Evolutionary conservation across 2,797 vertebrate species (phyloP), one percentile per base, ranked within the genome.

Genomic region (Coregonus sp.): DNA sequence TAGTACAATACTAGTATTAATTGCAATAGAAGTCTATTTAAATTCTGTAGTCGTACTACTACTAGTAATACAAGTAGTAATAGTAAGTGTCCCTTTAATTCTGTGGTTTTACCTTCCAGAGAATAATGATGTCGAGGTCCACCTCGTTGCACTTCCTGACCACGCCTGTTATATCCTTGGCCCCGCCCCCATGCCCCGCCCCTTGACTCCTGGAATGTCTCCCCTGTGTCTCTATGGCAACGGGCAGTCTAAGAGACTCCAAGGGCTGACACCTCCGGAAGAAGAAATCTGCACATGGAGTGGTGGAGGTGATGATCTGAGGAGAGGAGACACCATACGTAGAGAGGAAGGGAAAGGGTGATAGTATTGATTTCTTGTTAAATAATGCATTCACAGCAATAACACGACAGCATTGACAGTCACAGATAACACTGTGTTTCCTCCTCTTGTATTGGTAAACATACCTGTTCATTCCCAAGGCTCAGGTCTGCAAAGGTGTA

Each of bases 251-350:
- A 89, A 88, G 94, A 61, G 92, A 81, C 67, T 94, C 93, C 0
- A 90, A 86, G 1, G 88, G 90, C 70, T 90, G 92, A 78, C 89
- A 83, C 79, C 95, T 95, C 76, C 95, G 96, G 79, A 98, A 98
- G 93, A 98, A 98, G 86, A 99, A 99, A 86, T 99, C 98, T 82
- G 96, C 96, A 89, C 97, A 99, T 0, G 97, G 98, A 78, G 96
- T 98, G 85, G 96, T 95, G 65, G 98, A 96, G 87, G 97, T 98
- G 91, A 99, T 84, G 86, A 98, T 98, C 98, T 99, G 83, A 82
- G 89, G 52, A 74, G 75, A 14, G 56, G 52, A 6, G 74, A 35
- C 1, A 18, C 1, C 29, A 5, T 3, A 52, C 4, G 0, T 47
- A 35, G 20, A 6, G 14, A 40, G 20, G 35, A 6, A 35, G 40